Percentiles rank a stretch among this genome's conserved stretches.
Evolutionary conservation across 2,888 invertebrate genomes (phyloP).

Genomic region (Deroplatys truncata): DNA sequence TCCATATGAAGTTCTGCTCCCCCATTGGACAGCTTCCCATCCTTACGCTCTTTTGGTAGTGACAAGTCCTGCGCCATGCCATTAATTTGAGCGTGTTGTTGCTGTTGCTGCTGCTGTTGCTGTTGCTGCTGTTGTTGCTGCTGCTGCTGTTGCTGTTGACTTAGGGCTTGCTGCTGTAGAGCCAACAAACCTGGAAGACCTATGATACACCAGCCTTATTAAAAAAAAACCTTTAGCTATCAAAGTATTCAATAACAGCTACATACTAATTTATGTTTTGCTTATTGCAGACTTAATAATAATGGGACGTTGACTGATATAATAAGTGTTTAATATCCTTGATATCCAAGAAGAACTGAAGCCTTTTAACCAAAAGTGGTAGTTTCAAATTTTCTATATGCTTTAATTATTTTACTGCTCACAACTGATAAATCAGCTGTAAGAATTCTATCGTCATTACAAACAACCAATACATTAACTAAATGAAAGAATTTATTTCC

Average conservation of each 20-base stretch:
- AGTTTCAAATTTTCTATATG: no score
- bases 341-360: no score
- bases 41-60: slow-evolving; percentile 58
- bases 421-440: no score
- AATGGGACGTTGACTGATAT: no score
- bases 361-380: no score
- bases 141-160: slow-evolving; percentile 30
- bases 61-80: slow-evolving; percentile 75
- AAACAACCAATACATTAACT: no score
- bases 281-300: background rate
- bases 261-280: background rate
- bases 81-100: slow-evolving; percentile 51
- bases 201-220: slow-evolving; percentile 25
- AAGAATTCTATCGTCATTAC: no score
- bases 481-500: no score
- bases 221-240: background rate
- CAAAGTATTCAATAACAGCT: background rate
- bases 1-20: slow-evolving; percentile 28
- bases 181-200: slow-evolving; percentile 58
- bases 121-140: slow-evolving; percentile 54
- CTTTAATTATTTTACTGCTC: no score
- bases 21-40: slow-evolving; percentile 38
- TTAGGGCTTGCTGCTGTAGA: slow-evolving; percentile 63
- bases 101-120: slow-evolving; percentile 35
- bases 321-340: no score